Percentiles rank a stretch among this genome's conserved stretches.
Conservation (phyloP, 1,140 invertebrate genomes). For the Cepaea nemoralis region DNA sequence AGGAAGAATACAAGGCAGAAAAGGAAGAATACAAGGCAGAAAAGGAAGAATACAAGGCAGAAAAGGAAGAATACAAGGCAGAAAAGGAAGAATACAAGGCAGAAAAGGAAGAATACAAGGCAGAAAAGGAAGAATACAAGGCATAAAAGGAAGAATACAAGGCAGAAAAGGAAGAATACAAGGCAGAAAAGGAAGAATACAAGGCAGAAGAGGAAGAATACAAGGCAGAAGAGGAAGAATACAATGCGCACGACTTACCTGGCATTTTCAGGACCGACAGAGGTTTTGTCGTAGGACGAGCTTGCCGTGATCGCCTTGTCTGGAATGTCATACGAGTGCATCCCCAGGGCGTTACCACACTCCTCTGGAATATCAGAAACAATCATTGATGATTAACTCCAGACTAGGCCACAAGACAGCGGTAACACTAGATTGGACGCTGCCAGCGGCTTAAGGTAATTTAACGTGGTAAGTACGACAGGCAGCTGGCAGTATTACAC, state of each 20-base stretch:
- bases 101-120: not conserved
- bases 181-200: too few species aligned
- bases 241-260: constrained; percentile 58
- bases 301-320: constrained; percentile 70
- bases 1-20: too few species aligned
- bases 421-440: too few species aligned
- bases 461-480: too few species aligned
- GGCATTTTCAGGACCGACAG: constrained; percentile 72
- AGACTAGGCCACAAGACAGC: too few species aligned
- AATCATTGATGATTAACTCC: too few species aligned
- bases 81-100: not conserved
- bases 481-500: too few species aligned
- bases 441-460: too few species aligned
- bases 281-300: constrained; percentile 70
- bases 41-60: not conserved
- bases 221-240: too few species aligned
- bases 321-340: constrained; percentile 69
- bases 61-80: not conserved
- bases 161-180: too few species aligned
- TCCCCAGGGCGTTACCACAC: constrained; percentile 70
- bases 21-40: not conserved
- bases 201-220: too few species aligned
- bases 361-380: constrained; percentile 62
- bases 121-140: not conserved
- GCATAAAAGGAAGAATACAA: not conserved